Conservation (phyloP, 2,888 invertebrate species). For the Myopa testacea region DNA sequence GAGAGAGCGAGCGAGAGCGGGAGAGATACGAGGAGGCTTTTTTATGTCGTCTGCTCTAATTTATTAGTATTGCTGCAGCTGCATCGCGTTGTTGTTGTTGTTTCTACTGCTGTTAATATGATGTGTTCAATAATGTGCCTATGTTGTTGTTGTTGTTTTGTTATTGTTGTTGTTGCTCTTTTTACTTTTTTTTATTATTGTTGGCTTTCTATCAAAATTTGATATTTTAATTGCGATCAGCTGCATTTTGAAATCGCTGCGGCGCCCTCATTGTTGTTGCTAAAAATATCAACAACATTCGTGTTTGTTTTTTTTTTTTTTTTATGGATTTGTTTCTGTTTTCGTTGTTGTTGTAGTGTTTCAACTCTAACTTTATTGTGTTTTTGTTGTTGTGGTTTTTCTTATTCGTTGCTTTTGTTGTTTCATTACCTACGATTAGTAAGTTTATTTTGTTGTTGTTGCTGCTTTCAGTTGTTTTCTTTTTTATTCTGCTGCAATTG, state of each 20-base stretch:
- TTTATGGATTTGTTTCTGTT: background rate
- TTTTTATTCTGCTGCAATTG: background rate
- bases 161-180: conserved; percentile 4
- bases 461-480: background rate
- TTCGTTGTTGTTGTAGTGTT: conserved; percentile 10
- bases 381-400: background rate
- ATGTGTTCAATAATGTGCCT: too few relatives aligned
- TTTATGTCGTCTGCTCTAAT: conserved; percentile 7
- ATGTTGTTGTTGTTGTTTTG: conserved; percentile 5
- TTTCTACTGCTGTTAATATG: background rate
- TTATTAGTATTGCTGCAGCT: conserved; percentile 30
- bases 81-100: conserved; percentile 26
- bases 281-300: conserved; percentile 27
- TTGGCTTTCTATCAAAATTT: conserved; percentile 45
- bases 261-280: conserved; percentile 38
- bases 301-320: background rate
- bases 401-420: background rate
- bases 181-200: conserved; percentile 14
- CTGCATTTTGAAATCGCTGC: conserved; percentile 21
- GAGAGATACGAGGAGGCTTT: background rate
- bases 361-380: background rate
- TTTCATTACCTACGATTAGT: conserved; percentile 29
- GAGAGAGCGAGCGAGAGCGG: background rate
- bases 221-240: conserved; percentile 45
- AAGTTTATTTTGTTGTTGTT: conserved; percentile 5